Base-by-base conservation (phyloP, 2,797 vertebrate species). In the Danio choprae region DNA sequence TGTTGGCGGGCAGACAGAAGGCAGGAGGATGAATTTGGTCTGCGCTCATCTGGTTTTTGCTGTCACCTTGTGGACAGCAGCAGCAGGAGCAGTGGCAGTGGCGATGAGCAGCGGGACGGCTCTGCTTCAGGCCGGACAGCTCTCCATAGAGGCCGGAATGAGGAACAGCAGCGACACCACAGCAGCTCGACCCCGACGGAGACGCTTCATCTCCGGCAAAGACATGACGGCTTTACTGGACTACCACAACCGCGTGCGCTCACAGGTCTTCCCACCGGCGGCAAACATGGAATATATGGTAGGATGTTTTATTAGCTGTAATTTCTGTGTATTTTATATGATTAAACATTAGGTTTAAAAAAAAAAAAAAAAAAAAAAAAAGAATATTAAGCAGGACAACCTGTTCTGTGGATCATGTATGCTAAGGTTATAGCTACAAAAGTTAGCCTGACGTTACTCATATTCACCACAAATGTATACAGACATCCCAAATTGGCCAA, bases 211-310 rank as follows among this genome's bases (percentile, higher is more conserved):
- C 85, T 95, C 95, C 46, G 83, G 88, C 48, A 83, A 78, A 3
- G 95, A 97, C 85, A 90, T 95, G 89, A 92, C 70, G 0, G 51
- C 88, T 0, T 88, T 98, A 68, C 71, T 97, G 93, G 94, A 95
- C 64, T 96, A 93, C 80, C 96, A 98, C 89, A 98, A 96, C 92
- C 91, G 91, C 53, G 94, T 95, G 76, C 90, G 95, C 38, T 93
- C 96, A 2, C 94, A 95, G 76, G 95, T 96, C 60, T 91, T 90
- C 12, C 96, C 96, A 0, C 91, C 95, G 0, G 96, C 97, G 0
- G 94, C 96, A 73, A 97, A 97, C 62, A 98, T 97, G 97, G 96
- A 97, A 81, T 93, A 93, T 43, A 96, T 97, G 96, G 96, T 98
- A 91, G 9, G n/a, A 4, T 6, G 5, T n/a, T 41, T 62, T 83